Evolutionary conservation across 2,797 vertebrate species (phyloP).

Genomic region (Clarias fuscus): DNA sequence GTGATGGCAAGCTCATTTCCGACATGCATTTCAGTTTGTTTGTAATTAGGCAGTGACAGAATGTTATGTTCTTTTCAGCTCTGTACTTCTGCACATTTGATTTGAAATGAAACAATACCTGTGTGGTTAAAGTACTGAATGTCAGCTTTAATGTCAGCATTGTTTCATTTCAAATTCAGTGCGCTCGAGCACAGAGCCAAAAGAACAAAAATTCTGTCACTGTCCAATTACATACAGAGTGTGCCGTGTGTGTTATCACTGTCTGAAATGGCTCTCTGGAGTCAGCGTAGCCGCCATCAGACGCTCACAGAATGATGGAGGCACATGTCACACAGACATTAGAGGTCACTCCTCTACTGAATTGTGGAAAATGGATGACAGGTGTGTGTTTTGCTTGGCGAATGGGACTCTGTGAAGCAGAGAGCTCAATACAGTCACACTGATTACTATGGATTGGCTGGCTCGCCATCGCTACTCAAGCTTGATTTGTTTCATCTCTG

Average conservation of each 20-base stretch:
- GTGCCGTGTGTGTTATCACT: conserved; percentile 21
- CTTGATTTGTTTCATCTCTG: conserved; percentile 76
- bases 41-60: not conserved
- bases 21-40: not conserved
- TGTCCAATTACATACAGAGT: conserved; percentile 27
- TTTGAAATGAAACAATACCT: conserved; percentile 21
- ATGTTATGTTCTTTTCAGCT: not conserved
- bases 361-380: conserved; percentile 67
- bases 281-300: conserved; percentile 27
- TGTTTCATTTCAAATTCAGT: conserved; percentile 34
- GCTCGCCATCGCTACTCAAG: conserved; percentile 63
- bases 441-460: conserved; percentile 77
- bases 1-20: not conserved
- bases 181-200: not conserved
- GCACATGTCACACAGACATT: conserved; percentile 35
- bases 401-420: conserved; percentile 70
- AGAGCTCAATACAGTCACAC: conserved; percentile 69
- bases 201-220: conserved; percentile 34
- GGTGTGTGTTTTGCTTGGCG: conserved; percentile 70
- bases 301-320: conserved; percentile 35
- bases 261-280: conserved; percentile 35
- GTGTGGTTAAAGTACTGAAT: conserved; percentile 36
- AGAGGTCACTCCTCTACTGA: conserved; percentile 58
- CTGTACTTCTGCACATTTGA: conserved; percentile 5
- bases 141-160: conserved; percentile 36